Base-by-base conservation (phyloP, 2,797 vertebrate genomes). In the Gastrophryne carolinensis region DNA sequence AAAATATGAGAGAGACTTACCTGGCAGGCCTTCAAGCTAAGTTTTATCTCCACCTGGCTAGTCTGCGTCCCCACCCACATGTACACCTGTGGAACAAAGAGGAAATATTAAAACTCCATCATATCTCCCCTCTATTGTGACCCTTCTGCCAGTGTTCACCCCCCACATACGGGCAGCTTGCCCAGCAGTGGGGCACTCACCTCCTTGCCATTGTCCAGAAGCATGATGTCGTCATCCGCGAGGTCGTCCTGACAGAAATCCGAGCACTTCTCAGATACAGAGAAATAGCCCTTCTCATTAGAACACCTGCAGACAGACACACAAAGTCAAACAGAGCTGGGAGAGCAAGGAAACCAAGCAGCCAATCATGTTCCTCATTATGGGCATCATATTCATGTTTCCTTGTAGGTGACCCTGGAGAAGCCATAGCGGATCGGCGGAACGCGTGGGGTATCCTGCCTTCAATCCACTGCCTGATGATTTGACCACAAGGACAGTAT, bases 51-150 rank as follows among this genome's bases (percentile, higher is more conserved):
- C 84, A 99, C 98, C 81, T 99, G 98, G 87, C 98, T 99, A 52
- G 97, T 99, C 89, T 99, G 98, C 13, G 92, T 93, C 26, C 98
- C 98, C 3, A 99, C 98, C 98, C 98, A 99, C 98, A 99, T 99
- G 85, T 98, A 99, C 72, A 99, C 98, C 98, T 99, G 86, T 21
- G n/a, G 58, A 53, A 6, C 1, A 6, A 13, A 10, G 23, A 35
- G 5, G 17, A 19, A 10, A 0, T 3, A 23, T 49, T 9, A 61
- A 5, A 3, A 23, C 4, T 3, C 0, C 4, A 1, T 19, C 29
- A 11, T 1, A 3, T 8, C n/a, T n/a, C n/a, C n/a, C n/a, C n/a
- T n/a, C n/a, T n/a, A n/a, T 44, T 6, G 8, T 44, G 15, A 2
- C 4, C n/a, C 5, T 44, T 5, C 2, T 17, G 17, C 15, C 39